Conservation (phyloP, 2,797 vertebrate genomes). For the Sarcoramphus papa region DNA sequence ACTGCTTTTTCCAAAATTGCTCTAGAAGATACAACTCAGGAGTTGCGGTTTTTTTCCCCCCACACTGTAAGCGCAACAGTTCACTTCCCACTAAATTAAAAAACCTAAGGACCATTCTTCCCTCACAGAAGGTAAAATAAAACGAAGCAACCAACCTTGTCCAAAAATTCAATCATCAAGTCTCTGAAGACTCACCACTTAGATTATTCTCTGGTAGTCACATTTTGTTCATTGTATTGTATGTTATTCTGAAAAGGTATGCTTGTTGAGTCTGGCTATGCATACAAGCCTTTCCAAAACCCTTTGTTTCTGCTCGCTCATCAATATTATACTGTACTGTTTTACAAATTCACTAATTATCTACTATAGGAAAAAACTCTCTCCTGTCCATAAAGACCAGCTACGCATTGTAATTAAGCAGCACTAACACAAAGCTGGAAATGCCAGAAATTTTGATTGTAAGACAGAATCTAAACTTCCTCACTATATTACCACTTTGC, state of each 20-base stretch:
- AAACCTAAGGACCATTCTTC: not conserved
- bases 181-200: not conserved
- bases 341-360: not conserved
- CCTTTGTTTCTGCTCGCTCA: not conserved
- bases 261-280: not conserved
- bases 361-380: not conserved
- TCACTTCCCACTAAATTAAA: not conserved
- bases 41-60: not conserved
- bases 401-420: slow-evolving; percentile 4
- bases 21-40: not conserved
- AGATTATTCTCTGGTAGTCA: not conserved
- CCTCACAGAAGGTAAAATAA: not conserved
- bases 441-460: not conserved
- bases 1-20: not conserved
- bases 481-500: not conserved
- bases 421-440: not conserved
- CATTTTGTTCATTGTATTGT: not conserved
- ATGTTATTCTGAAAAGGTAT: not conserved
- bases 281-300: not conserved
- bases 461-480: not conserved
- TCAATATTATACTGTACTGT: not conserved
- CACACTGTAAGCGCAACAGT: not conserved
- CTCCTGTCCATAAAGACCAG: not conserved
- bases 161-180: not conserved
- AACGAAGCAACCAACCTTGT: not conserved